These are phyloP conservation scores for Callimorpha dominula DNA, from an alignment of 2,888 invertebrate species.

Conservation along the genomic window DNA sequence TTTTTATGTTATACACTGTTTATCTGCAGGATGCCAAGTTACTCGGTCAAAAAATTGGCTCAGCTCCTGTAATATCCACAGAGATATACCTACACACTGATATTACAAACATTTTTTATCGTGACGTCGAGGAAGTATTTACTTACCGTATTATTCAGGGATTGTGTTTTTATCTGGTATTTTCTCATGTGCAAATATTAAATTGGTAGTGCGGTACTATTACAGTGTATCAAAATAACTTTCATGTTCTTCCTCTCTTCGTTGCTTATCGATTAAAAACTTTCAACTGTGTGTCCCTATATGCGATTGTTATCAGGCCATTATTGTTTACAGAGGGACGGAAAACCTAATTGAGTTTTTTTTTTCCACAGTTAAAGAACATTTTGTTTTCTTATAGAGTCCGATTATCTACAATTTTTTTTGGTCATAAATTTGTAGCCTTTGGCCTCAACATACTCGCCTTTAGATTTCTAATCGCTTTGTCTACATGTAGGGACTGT, in stretches of 20 bases:
- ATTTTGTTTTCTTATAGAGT: too few relatives aligned
- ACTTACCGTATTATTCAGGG: neutral
- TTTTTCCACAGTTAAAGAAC: too few relatives aligned
- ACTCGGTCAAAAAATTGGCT: constrained; percentile 33
- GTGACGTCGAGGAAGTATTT: neutral
- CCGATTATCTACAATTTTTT: too few relatives aligned
- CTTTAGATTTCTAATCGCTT: too few relatives aligned
- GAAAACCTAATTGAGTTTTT: too few relatives aligned
- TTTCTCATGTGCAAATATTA: constrained; percentile 2
- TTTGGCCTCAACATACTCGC: too few relatives aligned
- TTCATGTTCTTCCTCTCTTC: neutral
- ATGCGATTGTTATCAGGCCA: too few relatives aligned
- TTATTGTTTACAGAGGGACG: too few relatives aligned
- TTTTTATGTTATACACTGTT: constrained; percentile 39
- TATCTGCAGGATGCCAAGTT: constrained; percentile 30
- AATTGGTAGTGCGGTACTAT: neutral
- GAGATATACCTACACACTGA: constrained; percentile 7
- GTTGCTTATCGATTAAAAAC: neutral
- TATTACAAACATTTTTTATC: constrained; percentile 9
- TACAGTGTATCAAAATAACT: too few relatives aligned
- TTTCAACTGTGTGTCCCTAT: neutral
- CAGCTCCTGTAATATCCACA: constrained; percentile 15
- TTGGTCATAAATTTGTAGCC: too few relatives aligned
- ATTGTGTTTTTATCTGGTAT: neutral
- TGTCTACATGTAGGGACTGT: too few relatives aligned